Conservation (phyloP, 2,888 invertebrate species). For the Notodromas monacha region DNA sequence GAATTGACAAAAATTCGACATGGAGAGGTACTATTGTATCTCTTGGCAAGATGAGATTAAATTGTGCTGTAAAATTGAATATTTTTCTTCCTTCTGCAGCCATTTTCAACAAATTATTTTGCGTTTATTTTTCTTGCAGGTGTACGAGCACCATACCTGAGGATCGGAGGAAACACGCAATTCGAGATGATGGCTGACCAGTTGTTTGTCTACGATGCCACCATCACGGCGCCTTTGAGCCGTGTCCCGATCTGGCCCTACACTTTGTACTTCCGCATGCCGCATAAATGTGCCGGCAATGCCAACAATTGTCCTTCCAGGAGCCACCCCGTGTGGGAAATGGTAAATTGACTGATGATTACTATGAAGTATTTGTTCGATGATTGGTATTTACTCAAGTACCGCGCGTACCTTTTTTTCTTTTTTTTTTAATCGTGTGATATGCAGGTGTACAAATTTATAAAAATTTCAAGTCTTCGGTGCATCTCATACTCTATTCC, state of each 20-base stretch:
- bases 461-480: too few relatives aligned
- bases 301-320: slow-evolving; percentile 51
- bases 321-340: slow-evolving; percentile 78
- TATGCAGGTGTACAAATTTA: too few relatives aligned
- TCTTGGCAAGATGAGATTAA: too few relatives aligned
- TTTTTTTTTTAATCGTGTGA: too few relatives aligned
- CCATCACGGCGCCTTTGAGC: slow-evolving; percentile 56
- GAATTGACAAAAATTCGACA: too few relatives aligned
- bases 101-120: background rate
- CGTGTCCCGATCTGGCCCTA: slow-evolving; percentile 88
- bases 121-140: background rate
- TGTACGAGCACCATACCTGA: slow-evolving; percentile 50
- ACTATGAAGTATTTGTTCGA: too few relatives aligned
- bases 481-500: too few relatives aligned
- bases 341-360: too few relatives aligned
- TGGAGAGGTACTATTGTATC: too few relatives aligned
- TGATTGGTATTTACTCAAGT: too few relatives aligned
- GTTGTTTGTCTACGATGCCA: slow-evolving; percentile 73
- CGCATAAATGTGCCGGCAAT: slow-evolving; percentile 75
- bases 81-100: background rate
- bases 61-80: too few relatives aligned
- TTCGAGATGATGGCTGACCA: slow-evolving; percentile 91
- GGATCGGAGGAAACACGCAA: slow-evolving; percentile 72
- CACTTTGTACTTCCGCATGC: slow-evolving; percentile 81
- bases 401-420: too few relatives aligned